Evolutionary conservation across 2,113 vertebrate genomes (phyloP).

Genomic region (Tenrec ecaudatus): DNA sequence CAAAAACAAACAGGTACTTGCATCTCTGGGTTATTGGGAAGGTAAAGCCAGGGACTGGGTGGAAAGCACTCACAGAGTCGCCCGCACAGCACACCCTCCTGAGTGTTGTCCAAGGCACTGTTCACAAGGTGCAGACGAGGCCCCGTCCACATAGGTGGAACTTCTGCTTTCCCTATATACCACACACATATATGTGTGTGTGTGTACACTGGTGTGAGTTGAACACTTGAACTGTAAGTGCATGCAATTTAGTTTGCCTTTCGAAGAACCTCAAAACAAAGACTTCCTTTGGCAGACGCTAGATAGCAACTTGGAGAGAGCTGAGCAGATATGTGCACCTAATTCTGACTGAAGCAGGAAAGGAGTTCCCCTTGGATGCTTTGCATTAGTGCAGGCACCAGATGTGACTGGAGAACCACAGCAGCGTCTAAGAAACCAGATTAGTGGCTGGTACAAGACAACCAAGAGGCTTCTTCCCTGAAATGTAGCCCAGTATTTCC

Average conservation of each 20-base stretch:
- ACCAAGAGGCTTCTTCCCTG: not conserved
- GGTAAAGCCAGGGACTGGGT: not conserved
- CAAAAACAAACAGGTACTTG: not conserved
- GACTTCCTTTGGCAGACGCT: not conserved
- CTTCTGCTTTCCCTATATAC: not conserved
- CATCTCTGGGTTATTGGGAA: not conserved
- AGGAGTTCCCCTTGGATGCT: not conserved
- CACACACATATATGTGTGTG: not conserved
- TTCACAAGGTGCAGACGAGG: slow-evolving; percentile 5
- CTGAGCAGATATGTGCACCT: not conserved
- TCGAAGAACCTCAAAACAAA: slow-evolving; percentile 8
- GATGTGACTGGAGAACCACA: not conserved
- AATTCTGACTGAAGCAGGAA: not conserved
- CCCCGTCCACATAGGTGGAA: not conserved
- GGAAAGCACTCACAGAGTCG: not conserved
- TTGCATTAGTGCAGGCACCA: not conserved
- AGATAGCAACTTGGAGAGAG: not conserved
- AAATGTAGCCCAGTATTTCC: not conserved
- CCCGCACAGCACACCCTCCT: not conserved
- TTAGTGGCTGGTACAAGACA: not conserved
- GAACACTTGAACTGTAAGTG: not conserved
- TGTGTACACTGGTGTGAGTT: not conserved
- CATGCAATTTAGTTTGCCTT: not conserved
- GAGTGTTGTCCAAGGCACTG: not conserved
- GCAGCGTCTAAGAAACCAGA: not conserved